Percentiles rank a stretch among this genome's conserved stretches.
Conservation (phyloP, 1,140 invertebrate species). For the Choristoneura fumiferana region DNA sequence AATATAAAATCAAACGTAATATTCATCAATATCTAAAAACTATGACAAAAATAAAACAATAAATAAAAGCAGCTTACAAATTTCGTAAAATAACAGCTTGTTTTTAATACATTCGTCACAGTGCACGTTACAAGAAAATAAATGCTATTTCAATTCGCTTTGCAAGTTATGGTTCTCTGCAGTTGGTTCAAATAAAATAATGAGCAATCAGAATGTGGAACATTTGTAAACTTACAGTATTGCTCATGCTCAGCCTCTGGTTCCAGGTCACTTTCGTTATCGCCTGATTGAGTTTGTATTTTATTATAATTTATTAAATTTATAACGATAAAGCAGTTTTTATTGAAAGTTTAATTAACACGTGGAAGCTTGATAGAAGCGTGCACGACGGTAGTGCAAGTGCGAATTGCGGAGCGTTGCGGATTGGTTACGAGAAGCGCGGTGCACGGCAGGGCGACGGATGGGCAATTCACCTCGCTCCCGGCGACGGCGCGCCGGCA, state of each 20-base stretch:
- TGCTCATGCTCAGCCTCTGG: conserved; percentile 13
- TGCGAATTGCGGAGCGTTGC: not conserved
- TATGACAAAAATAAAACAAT: too few relatives aligned
- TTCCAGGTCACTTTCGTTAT: conserved; percentile 12
- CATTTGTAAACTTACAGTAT: conserved; percentile 6
- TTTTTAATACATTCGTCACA: too few relatives aligned
- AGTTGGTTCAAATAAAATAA: too few relatives aligned
- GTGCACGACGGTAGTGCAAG: not conserved
- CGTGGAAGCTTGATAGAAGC: not conserved
- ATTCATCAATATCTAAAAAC: too few relatives aligned
- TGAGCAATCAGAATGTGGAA: not conserved
- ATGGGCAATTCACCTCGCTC: not conserved
- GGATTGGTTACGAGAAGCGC: conserved; percentile 5
- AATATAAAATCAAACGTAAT: too few relatives aligned
- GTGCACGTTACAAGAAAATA: too few relatives aligned
- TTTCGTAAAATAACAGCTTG: too few relatives aligned
- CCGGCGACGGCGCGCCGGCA: conserved; percentile 11
- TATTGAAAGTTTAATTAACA: conserved; percentile 10
- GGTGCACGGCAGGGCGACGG: not conserved
- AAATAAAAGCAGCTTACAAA: too few relatives aligned
- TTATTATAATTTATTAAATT: not conserved
- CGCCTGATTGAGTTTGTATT: not conserved
- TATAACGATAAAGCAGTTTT: not conserved
- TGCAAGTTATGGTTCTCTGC: not conserved
- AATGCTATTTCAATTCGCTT: not conserved